Evolutionary conservation across 1,140 invertebrate genomes (phyloP), one percentile per base, ranked within the genome.

Genomic region (Ooceraea biroi): DNA sequence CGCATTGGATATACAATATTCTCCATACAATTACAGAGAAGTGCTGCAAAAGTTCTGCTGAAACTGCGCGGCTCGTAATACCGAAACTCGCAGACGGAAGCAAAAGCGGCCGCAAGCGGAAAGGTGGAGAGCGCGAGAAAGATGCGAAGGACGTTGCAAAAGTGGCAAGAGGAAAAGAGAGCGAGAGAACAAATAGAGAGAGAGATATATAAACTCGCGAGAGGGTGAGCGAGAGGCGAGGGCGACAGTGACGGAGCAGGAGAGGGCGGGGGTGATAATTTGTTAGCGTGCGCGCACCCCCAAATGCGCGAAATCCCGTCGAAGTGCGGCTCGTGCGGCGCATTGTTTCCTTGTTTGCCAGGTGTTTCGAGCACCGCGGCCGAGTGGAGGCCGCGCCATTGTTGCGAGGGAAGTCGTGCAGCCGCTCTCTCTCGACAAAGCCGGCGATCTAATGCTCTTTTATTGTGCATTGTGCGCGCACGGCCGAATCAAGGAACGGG

Each of bases 291-390:
- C 85, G 89, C 89, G 90, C 89, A 91, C 90, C 90, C 73, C 92
- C 73, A 93, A 93, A 93, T 93, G 92, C 93, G 92, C 91, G 90
- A 93, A 93, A 93, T 93, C 92, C 89, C 90, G 90, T 90, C 88
- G 85, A 91, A 92, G 92, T 92, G 89, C 89, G 90, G 83, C 88
- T 88, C 89, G 88, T 85, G 84, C 88, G 92, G 86, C 88, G 92
- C 92, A 94, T 93, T 94, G 93, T 94, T 93, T 94, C 91, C 92
- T 94, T 94, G 93, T 94, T 94, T 94, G 92, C 93, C 92, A 94
- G 93, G 93, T 94, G 93, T 94, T 94, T 94, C 92, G 91, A 94
- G 93, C 92, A 85, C 82, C 91, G 73, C 30, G 77, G 85, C 88
- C 85, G 87, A 92, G 92, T 91, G 88, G 89, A 86, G 91, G 89